phyloP scores from a whole-genome alignment of 1,140 invertebrate genomes.

The Batillaria attramentaria region DNA sequence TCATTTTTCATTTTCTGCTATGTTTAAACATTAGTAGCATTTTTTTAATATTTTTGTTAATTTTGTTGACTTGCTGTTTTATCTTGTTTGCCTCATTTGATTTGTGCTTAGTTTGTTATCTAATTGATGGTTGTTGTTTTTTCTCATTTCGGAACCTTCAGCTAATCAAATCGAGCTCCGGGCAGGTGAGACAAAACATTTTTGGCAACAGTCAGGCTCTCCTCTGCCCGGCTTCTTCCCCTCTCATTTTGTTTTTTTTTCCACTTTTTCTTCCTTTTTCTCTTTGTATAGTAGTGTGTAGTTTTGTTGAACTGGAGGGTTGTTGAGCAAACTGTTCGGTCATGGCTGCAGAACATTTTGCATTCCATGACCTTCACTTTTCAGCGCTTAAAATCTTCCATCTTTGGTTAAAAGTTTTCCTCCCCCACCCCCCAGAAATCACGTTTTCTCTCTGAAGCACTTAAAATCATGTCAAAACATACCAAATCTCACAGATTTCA shows the following conservation, averaged over 20 bases:
- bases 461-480: neutral
- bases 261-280: neutral
- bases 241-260: constrained; percentile 1
- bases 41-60: neutral
- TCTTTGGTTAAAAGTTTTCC: neutral
- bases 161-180: constrained; percentile 12
- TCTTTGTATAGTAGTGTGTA: neutral
- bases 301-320: no score
- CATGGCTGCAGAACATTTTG: neutral
- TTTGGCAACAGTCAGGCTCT: neutral
- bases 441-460: neutral
- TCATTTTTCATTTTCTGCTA: neutral
- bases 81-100: constrained; percentile 1
- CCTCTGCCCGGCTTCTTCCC: no score
- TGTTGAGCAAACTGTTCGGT: no score
- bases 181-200: constrained; percentile 13
- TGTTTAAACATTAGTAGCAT: neutral
- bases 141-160: neutral
- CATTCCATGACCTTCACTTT: neutral
- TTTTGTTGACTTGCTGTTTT: constrained; percentile 4
- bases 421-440: neutral
- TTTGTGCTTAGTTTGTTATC: no score
- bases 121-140: no score
- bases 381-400: neutral
- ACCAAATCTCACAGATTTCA: no score